phyloP scores from a whole-genome alignment of 2,888 invertebrate genomes.

The Lasioglossum zephyrum region DNA sequence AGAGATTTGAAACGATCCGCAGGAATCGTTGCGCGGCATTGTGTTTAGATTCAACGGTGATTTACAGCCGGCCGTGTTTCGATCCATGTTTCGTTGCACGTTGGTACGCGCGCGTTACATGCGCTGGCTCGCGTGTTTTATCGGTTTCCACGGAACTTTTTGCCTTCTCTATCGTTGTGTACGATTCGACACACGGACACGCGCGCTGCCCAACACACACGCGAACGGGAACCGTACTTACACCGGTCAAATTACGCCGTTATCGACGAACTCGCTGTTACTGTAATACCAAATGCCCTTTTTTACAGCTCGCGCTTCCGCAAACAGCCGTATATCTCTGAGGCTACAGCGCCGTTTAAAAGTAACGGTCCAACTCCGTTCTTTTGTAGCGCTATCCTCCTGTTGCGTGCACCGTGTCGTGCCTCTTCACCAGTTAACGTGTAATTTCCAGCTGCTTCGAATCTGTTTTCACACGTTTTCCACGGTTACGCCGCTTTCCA shows the following conservation, averaged over 20 bases:
- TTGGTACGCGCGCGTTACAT: constrained; percentile 44
- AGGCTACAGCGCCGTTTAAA: not conserved
- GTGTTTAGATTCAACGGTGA: constrained; percentile 67
- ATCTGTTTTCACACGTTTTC: not conserved
- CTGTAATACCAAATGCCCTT: not conserved
- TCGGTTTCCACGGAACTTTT: constrained; percentile 36
- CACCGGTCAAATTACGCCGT: constrained; percentile 26
- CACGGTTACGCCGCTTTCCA: not conserved
- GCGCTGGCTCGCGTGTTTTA: constrained; percentile 44
- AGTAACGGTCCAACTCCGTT: not conserved
- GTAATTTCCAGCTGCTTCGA: not conserved
- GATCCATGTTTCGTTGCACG: constrained; percentile 51
- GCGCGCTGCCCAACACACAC: not conserved
- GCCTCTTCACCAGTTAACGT: not conserved
- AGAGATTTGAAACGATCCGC: constrained; percentile 62
- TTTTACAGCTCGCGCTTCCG: not conserved
- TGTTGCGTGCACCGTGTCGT: not conserved
- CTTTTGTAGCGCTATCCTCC: not conserved
- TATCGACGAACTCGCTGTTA: constrained; percentile 27
- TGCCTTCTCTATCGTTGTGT: not conserved
- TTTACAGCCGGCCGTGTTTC: constrained; percentile 56
- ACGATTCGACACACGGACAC: not conserved
- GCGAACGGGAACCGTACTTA: not conserved
- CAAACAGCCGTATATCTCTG: not conserved
- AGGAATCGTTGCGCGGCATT: constrained; percentile 56